phyloP scores from a whole-genome alignment of 2,888 invertebrate genomes.

The Cosmia trapezina region DNA sequence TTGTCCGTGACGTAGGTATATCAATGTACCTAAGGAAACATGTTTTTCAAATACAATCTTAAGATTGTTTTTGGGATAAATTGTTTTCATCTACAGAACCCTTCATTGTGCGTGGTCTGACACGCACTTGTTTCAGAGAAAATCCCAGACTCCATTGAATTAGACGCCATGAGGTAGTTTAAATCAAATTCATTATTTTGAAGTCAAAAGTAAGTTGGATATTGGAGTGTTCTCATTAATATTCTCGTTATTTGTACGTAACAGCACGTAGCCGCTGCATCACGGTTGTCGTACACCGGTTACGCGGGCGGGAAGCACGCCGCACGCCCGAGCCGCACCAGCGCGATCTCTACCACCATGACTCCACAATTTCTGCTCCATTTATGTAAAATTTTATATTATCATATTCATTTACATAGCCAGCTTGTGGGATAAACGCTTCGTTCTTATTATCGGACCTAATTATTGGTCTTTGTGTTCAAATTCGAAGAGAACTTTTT shows the following conservation, averaged over 20 bases:
- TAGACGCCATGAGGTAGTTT: background rate
- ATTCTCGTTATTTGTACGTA: conserved; percentile 47
- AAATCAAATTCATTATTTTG: background rate
- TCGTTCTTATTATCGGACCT: conserved; percentile 85
- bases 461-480: conserved; percentile 89
- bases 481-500: conserved; percentile 80
- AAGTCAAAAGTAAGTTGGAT: background rate
- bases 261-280: conserved; percentile 77
- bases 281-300: conserved; percentile 80
- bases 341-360: conserved; percentile 81
- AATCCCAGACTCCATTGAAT: background rate
- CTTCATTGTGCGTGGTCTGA: too few relatives aligned
- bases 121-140: too few relatives aligned
- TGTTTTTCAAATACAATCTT: too few relatives aligned
- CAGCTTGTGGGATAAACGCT: conserved; percentile 80
- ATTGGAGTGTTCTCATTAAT: conserved; percentile 50
- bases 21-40: too few relatives aligned
- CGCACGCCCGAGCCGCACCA: conserved; percentile 63
- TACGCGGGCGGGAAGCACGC: conserved; percentile 75
- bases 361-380: conserved; percentile 86
- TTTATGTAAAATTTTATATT: conserved; percentile 86
- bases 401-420: conserved; percentile 89
- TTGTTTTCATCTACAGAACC: too few relatives aligned
- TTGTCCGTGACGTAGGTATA: too few relatives aligned
- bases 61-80: too few relatives aligned